Base-by-base conservation (phyloP, 23 tunicate species). In the Ciona savignyi region DNA sequence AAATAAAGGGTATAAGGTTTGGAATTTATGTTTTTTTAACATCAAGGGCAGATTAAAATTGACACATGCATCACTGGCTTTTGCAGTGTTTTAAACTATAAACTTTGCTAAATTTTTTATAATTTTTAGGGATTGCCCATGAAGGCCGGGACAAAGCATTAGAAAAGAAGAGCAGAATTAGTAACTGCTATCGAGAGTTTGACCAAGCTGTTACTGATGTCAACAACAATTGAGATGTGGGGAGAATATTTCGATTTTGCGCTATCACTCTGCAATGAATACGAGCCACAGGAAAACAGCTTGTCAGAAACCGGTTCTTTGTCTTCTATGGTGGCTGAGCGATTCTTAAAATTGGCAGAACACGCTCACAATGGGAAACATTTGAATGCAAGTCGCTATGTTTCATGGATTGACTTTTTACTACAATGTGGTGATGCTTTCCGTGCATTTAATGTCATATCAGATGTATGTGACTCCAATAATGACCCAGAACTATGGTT, bases 141-240 rank as follows among this genome's bases (percentile, higher is more conserved):
- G 15, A 15, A 6, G 56, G 56, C 9, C 9, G 15, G 15, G 11
- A 42, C 56, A 42, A 42, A 42, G 56, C 9, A 42, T 6, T 42
- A 42, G 56, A 42, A 15, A 42, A 42, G 15, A 9, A 42, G 11
- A 42, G 56, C 56, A 9, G 56, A 42, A 15, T 15, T 15, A 42
- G 9, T 9, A 42, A 42, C 15, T 81, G 96, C 62, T 89, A 30
- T 27, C 68, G 74, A 32, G 82, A 71, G 29, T 83, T 83, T 79
- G 96, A 89, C 2, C 32, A 78, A 42, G 89, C 89, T 11, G 63
- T 89, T n/a, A 61, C 25, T 0, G 77, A 74, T 6, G 56, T 89
- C 29, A 51, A 78, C 77, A 77, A n/a, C 56, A 15, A 9, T 15
- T 6, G 85, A 78, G 51, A 89, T 89, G 85, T 89, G 89, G 89